Evolutionary conservation across 2,888 invertebrate genomes (phyloP).

Genomic region (Cyrtodaria siliqua): DNA sequence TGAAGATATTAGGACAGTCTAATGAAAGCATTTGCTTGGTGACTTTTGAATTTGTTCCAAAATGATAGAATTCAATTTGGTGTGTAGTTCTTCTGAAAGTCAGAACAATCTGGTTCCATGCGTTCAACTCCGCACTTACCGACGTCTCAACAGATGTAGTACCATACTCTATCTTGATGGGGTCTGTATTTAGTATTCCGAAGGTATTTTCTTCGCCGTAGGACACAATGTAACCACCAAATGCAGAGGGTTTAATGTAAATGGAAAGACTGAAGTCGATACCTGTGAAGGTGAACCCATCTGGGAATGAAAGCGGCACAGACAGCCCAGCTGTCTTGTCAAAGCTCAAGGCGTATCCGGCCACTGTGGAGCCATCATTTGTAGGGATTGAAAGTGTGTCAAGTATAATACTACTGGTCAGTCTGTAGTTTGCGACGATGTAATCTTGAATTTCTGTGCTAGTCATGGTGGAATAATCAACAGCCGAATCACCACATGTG

Average conservation of each 20-base stretch:
- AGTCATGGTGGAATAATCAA: slow-evolving; percentile 53
- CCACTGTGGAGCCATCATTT: slow-evolving; percentile 25
- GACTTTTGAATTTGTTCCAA: slow-evolving; percentile 55
- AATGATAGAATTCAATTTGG: slow-evolving; percentile 66
- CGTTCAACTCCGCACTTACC: slow-evolving; percentile 34
- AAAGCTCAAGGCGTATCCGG: slow-evolving; percentile 72
- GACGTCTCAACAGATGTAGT: slow-evolving; percentile 31
- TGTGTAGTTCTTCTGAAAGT: slow-evolving; percentile 54
- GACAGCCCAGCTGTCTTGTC: slow-evolving; percentile 65
- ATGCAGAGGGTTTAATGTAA: slow-evolving; percentile 69
- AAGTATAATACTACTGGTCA: slow-evolving; percentile 51
- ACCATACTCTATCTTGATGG: slow-evolving; percentile 61
- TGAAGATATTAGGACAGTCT: slow-evolving; percentile 60
- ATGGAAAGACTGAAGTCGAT: slow-evolving; percentile 69
- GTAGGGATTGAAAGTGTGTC: slow-evolving; percentile 42
- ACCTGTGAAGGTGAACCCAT: slow-evolving; percentile 31
- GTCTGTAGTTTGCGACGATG: slow-evolving; percentile 40
- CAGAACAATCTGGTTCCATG: slow-evolving; percentile 75
- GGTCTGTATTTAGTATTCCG: slow-evolving; percentile 64
- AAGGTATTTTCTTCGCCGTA: slow-evolving; percentile 69
- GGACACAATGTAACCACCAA: slow-evolving; percentile 69
- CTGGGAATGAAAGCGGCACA: slow-evolving; percentile 45
- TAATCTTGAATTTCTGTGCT: slow-evolving; percentile 41
- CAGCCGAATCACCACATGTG: slow-evolving; percentile 46
- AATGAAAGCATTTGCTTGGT: slow-evolving; percentile 59